phyloP scores from a whole-genome alignment of 2,797 vertebrate genomes.

The Amphiprion clarkii region DNA sequence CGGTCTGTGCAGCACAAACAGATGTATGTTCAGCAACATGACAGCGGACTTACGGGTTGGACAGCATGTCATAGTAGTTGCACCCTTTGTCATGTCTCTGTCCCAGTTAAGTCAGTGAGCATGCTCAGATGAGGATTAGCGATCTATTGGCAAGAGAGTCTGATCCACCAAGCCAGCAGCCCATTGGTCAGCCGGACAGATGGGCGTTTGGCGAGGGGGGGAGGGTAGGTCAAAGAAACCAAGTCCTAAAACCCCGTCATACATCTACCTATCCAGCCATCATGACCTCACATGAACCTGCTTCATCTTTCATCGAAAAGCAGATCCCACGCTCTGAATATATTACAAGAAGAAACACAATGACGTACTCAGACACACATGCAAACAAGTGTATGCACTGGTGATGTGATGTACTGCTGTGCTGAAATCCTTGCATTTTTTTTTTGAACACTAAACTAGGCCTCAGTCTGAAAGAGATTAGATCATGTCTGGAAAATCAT shows the following conservation, averaged over 20 bases:
- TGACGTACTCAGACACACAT: conserved; percentile 12
- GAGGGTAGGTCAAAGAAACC: conserved; percentile 53
- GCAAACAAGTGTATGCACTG: neutral
- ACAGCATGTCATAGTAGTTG: conserved; percentile 51
- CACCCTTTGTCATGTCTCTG: conserved; percentile 59
- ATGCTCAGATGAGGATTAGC: conserved; percentile 80
- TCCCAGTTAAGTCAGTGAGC: conserved; percentile 73
- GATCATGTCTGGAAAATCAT: conserved; percentile 79
- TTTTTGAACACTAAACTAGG: conserved; percentile 51
- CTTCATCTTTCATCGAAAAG: conserved; percentile 46
- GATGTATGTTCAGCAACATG: conserved; percentile 22
- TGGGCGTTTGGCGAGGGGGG: conserved; percentile 50
- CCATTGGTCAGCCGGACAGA: conserved; percentile 76
- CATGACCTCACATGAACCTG: conserved; percentile 40
- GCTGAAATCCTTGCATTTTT: conserved; percentile 44
- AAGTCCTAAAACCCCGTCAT: conserved; percentile 62
- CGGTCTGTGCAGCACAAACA: neutral
- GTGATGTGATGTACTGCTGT: conserved; percentile 8
- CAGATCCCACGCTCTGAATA: conserved; percentile 15
- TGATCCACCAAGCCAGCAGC: conserved; percentile 67
- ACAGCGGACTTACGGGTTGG: conserved; percentile 25
- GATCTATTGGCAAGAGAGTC: conserved; percentile 69
- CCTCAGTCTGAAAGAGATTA: conserved; percentile 53
- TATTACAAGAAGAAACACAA: neutral
- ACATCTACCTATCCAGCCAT: conserved; percentile 44